Evolutionary conservation across 2,113 vertebrate genomes (phyloP), one percentile per base, ranked within the genome.

Genomic region (Micronycteris hirsuta): DNA sequence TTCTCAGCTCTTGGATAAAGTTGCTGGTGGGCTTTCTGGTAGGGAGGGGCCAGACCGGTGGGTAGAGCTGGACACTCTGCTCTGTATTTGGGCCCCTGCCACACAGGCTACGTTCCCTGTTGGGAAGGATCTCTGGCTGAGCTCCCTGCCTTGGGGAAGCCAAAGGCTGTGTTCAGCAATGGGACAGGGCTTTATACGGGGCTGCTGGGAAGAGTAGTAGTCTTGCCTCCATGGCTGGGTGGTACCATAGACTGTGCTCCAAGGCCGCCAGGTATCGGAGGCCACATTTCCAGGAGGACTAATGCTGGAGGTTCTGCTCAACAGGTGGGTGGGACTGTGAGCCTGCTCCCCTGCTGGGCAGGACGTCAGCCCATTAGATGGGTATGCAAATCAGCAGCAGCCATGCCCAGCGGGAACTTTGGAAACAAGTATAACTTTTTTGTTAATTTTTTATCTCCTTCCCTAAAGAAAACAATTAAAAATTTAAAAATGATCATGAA

Each of bases 401-500:
- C 28, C 49, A 16, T 52, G 33, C 24, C 45, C 70, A 91, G 33
- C 9, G 36, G 76, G 45, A 91, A 91, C 26, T 95, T 77, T 41
- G 36, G 38, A 91, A 87, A 88, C 68, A 26, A 76, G 71, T 52
- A 65, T 67, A 65, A 67, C 4, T 74, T 90, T 24, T 68, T 52
- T 26, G 8, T 89, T 91, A 83, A 91, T 70, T 70, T 91, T 68
- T 58, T 36, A 86, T 91, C 19, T 63, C 31, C 24, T 78, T 78
- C 68, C n/a, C 45, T 56, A 65, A 80, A 85, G 36, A 93, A 56
- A 36, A 83, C 84, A 88, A 67, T 16, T 19, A 54, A 49, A 94
- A 68, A 41, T 31, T 41, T 85, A n/a, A 81, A 91, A 90, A 68
- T 82, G 49, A 89, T 96, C 86, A 96, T 33, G n/a, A 90, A 84